Evolutionary conservation across 1,140 invertebrate species (phyloP).

Genomic region (Harlomillsia oculata): DNA sequence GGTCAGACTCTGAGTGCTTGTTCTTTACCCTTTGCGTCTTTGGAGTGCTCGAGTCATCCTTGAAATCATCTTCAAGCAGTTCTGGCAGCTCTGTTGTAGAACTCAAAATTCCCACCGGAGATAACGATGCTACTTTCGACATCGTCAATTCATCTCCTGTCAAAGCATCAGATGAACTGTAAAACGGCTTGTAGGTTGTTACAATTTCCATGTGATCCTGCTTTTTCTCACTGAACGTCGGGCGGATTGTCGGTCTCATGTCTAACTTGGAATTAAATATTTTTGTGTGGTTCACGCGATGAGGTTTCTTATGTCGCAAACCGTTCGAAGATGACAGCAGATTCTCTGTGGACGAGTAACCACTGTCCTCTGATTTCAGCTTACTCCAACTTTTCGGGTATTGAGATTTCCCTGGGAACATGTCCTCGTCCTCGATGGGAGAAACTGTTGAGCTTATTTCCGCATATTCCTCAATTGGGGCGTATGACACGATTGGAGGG

Average conservation of each 20-base stretch:
- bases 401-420: background rate
- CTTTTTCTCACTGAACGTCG: too few species aligned
- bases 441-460: background rate
- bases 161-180: background rate
- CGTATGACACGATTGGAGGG: slow-evolving; percentile 1
- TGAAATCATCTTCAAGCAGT: background rate
- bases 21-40: background rate
- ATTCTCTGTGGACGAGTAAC: slow-evolving; percentile 7
- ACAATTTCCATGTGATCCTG: background rate
- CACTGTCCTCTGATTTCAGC: slow-evolving; percentile 11
- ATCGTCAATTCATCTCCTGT: background rate
- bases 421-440: slow-evolving; percentile 11
- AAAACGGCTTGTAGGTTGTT: slow-evolving; percentile 20
- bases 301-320: background rate
- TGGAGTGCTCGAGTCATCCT: slow-evolving; percentile 7
- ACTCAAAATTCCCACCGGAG: too few species aligned
- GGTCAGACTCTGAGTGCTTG: background rate
- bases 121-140: too few species aligned
- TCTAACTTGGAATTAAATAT: too few species aligned
- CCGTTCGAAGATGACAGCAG: background rate
- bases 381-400: slow-evolving; percentile 16
- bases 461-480: slow-evolving; percentile 4
- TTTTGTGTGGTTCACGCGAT: slow-evolving; percentile 1
- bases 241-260: too few species aligned
- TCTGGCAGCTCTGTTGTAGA: too few species aligned